These are phyloP conservation scores for Trogon melanurus DNA, from an alignment of 2,113 vertebrate genomes.

Conservation along the genomic window DNA sequence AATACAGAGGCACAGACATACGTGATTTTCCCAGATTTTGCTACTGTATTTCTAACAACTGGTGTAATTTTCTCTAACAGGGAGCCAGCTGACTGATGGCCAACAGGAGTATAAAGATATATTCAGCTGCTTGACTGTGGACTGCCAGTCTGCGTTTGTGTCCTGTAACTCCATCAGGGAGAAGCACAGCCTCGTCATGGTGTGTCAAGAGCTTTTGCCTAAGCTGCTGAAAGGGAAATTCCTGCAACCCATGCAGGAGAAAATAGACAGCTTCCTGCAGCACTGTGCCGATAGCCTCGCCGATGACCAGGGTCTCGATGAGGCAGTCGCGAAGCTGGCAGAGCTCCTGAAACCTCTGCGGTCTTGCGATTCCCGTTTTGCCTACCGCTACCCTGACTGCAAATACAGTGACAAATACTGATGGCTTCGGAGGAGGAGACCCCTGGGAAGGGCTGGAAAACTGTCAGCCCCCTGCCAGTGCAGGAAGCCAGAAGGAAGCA, in stretches of 20 bases:
- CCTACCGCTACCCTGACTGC: conserved; percentile 88
- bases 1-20: neutral
- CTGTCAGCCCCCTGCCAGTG: accelerated
- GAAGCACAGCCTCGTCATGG: conserved; percentile 76
- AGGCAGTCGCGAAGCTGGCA: conserved; percentile 58
- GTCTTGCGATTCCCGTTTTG: conserved; percentile 78
- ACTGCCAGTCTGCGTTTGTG: conserved; percentile 65
- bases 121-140: conserved; percentile 81
- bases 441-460: neutral
- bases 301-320: neutral
- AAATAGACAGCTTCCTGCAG: conserved; percentile 63
- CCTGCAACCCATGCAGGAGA: conserved; percentile 44
- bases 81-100: conserved; percentile 21
- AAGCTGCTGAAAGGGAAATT: conserved; percentile 74
- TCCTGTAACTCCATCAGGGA: conserved; percentile 74
- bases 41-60: neutral
- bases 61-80: conserved; percentile 58
- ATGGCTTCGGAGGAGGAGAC: neutral
- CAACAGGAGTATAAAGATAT: conserved; percentile 72
- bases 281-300: conserved; percentile 42
- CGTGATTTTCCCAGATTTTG: neutral
- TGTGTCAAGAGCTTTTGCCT: conserved; percentile 78
- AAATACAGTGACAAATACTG: conserved; percentile 77
- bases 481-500: accelerated
- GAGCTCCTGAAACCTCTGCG: conserved; percentile 75